Base-by-base conservation (phyloP, 2,113 vertebrate species). In the Pachycephala philippinensis region DNA sequence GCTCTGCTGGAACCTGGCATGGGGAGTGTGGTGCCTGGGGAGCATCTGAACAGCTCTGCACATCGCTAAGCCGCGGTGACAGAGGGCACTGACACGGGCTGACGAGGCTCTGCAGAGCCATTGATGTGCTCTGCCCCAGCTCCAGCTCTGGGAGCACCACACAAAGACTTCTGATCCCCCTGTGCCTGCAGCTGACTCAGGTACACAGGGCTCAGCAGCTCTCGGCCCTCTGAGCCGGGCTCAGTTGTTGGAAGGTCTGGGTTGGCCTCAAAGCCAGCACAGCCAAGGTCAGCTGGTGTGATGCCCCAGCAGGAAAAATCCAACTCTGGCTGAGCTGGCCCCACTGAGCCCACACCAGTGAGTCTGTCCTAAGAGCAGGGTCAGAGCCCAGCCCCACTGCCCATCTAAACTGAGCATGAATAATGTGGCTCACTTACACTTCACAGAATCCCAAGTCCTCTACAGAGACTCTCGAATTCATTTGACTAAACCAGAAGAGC, bases 21-120 rank as follows among this genome's bases (percentile, higher is more conserved):
- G 16, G 22, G 44, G 35, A 81, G 53, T 2, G 3, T 8, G 1
- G 2, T 50, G 54, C 59, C 1, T 3, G 39, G 57, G 64, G 28
- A 88, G 59, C 56, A 85, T 31, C 37, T 57, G 64, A 74, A 77
- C 21, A 65, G 75, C 56, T 88, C 54, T 91, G 90, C 70, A 78
- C 50, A 74, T 42, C 3, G 44, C 28, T 68, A 39, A 84, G 63
- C 40, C 87, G 71, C 14, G 4, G 2, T 23, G 79, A 54, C 69
- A 68, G 85, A 75, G 54, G 2, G 86, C 23, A 53, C 21, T 30
- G 64, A 74, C 59, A 40, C 19, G 44, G 63, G 60, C 40, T 90
- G 68, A 74, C 0, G 30, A 54, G 50, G 69, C 88, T 77, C 56
- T 53, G 20, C 54, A 78, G 39, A 72, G 60, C 50, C 60, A 39